Conservation (phyloP, 1,140 invertebrate species). For the Saccostrea cuccullata region DNA sequence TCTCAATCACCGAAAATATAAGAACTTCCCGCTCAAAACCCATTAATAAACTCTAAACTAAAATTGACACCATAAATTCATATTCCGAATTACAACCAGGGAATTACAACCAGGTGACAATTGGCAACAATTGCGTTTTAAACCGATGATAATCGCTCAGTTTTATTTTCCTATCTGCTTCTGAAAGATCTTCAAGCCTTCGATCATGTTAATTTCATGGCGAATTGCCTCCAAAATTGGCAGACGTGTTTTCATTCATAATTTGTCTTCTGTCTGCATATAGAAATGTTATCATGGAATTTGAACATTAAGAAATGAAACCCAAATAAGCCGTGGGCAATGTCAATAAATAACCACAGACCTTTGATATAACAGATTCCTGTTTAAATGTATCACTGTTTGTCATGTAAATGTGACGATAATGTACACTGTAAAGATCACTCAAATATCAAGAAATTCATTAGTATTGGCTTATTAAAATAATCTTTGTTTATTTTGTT, state of each 20-base stretch:
- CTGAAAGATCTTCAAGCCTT: background rate
- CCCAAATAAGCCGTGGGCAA: background rate
- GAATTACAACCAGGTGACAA: background rate
- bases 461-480: too few relatives aligned
- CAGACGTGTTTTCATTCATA: conserved; percentile 16
- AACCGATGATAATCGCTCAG: background rate
- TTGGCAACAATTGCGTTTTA: background rate
- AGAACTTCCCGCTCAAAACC: background rate
- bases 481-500: background rate
- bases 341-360: background rate
- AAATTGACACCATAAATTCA: background rate
- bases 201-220: conserved; percentile 1
- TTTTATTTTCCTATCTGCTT: background rate
- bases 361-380: conserved; percentile 1
- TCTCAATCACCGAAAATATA: background rate
- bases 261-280: background rate
- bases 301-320: conserved; percentile 32
- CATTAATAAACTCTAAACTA: conserved; percentile 11
- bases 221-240: background rate
- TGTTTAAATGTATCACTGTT: background rate
- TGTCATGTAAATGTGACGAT: background rate
- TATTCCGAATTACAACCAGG: background rate
- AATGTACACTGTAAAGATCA: too few relatives aligned
- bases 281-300: conserved; percentile 2
- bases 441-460: too few relatives aligned